phyloP scores from a whole-genome alignment of 2,888 invertebrate genomes.

The Caenorhabditis sp. region DNA sequence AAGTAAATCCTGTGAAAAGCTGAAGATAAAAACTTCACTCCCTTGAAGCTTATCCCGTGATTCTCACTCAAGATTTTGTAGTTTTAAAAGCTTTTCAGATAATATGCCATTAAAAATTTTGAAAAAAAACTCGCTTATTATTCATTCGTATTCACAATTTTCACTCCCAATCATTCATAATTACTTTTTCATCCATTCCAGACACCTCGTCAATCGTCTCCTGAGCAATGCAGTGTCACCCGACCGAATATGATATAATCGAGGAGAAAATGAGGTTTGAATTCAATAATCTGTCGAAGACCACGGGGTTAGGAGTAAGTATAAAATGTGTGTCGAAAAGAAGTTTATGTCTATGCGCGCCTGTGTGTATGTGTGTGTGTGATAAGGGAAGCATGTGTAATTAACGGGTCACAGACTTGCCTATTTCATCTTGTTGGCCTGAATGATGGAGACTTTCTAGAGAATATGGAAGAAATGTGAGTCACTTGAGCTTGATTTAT shows the following conservation, averaged over 20 bases:
- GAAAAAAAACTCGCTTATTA: no score
- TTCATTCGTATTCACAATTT: no score
- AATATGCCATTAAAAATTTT: no score
- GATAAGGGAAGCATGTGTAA: background rate
- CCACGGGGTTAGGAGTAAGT: background rate
- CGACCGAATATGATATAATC: constrained; percentile 36
- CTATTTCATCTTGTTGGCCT: background rate
- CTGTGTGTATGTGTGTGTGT: background rate
- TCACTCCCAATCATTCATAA: no score
- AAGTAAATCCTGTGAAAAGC: background rate
- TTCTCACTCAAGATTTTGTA: constrained; percentile 9
- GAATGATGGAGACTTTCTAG: background rate
- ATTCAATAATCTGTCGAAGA: no score
- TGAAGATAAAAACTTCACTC: constrained; percentile 19
- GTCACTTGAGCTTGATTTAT: no score
- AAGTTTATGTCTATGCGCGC: constrained; percentile 24
- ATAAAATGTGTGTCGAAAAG: background rate
- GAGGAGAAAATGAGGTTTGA: constrained; percentile 46
- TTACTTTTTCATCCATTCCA: no score
- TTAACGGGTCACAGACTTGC: constrained; percentile 32
- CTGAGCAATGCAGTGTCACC: constrained; percentile 47
- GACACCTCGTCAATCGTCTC: no score
- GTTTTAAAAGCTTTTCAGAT: no score
- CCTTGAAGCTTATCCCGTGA: background rate
- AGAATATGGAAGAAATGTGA: background rate